phyloP scores from a whole-genome alignment of 2,888 invertebrate genomes.

The Heliconius sara region DNA sequence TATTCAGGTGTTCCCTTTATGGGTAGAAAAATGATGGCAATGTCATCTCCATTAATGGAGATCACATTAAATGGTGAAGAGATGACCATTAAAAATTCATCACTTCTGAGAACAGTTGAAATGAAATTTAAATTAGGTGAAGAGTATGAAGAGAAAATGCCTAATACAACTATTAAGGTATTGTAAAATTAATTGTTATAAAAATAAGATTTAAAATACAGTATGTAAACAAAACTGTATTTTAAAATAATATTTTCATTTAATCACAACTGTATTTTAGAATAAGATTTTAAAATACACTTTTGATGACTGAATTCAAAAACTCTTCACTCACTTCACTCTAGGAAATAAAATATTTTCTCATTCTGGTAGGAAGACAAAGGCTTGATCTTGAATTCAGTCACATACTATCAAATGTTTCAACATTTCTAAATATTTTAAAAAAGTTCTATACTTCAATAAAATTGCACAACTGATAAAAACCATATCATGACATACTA shows the following conservation, averaged over 20 bases:
- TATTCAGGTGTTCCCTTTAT: slow-evolving; percentile 85
- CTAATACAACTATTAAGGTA: slow-evolving; percentile 78
- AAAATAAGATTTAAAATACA: too few relatives aligned
- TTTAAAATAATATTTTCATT: too few relatives aligned
- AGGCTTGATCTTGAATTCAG: background rate
- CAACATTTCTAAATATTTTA: background rate
- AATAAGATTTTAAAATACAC: too few relatives aligned
- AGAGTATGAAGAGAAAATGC: slow-evolving; percentile 87
- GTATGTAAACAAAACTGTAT: too few relatives aligned
- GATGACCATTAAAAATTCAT: slow-evolving; percentile 84
- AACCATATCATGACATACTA: background rate
- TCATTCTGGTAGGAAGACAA: too few relatives aligned
- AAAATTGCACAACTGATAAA: background rate
- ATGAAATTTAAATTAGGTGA: slow-evolving; percentile 84
- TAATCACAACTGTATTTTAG: too few relatives aligned
- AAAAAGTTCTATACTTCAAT: background rate
- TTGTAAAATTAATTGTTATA: background rate
- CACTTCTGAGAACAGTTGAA: slow-evolving; percentile 82
- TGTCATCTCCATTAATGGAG: slow-evolving; percentile 85
- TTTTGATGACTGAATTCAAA: too few relatives aligned
- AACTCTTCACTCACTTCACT: too few relatives aligned
- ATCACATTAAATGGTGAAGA: slow-evolving; percentile 80
- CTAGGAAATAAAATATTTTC: too few relatives aligned
- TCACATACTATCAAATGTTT: too few relatives aligned
- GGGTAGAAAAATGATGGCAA: slow-evolving; percentile 86